Evolutionary conservation across 2,888 invertebrate genomes (phyloP), one percentile per base, ranked within the genome.

Genomic region (Tachina fera): DNA sequence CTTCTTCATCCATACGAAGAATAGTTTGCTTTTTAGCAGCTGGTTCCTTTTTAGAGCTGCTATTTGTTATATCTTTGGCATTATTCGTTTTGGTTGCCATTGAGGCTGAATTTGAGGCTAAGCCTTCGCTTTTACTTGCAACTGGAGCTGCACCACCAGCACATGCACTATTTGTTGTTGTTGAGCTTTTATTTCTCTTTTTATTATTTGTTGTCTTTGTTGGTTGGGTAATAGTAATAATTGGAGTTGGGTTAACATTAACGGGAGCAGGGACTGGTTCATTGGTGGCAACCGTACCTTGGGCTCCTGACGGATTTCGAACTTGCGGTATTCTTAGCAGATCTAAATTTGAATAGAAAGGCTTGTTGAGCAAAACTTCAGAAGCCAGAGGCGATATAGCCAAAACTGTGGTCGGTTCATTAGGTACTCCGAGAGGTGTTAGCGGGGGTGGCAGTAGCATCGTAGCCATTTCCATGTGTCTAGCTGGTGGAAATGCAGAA

Each of bases 311-410:
- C 0, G 91, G 90, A 86, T 90, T 90, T 13, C 91, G 89, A 43
- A 91, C 91, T 80, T 91, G 91, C 4, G 91, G 91, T 72, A 91
- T 91, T 80, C 91, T 91, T 2, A 91, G 82, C 45, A 91, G 79
- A 10, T 91, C 91, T 84, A 91, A 75, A 79, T 91, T 91, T 2
- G 91, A 91, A 87, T 91, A 91, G 61, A 91, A 91, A 53, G 89
- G 90, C 19, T 90, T 89, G 56, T 86, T 88, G 49, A 88, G 61
- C 53, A 84, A 39, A 1, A 70, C 70, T 71, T 87, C 88, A 67
- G 83, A 76, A 68, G 83, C 72, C 58, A 83, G 72, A 45, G 79
- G 83, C 51, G 75, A 70, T 53, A 74, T 83, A 9, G 80, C 16
- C 53, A 88, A 58, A 53, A 71, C 31, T 65, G 79, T 22, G 8